phyloP scores from a whole-genome alignment of 2,797 vertebrate genomes.

The Onychomys torridus region DNA sequence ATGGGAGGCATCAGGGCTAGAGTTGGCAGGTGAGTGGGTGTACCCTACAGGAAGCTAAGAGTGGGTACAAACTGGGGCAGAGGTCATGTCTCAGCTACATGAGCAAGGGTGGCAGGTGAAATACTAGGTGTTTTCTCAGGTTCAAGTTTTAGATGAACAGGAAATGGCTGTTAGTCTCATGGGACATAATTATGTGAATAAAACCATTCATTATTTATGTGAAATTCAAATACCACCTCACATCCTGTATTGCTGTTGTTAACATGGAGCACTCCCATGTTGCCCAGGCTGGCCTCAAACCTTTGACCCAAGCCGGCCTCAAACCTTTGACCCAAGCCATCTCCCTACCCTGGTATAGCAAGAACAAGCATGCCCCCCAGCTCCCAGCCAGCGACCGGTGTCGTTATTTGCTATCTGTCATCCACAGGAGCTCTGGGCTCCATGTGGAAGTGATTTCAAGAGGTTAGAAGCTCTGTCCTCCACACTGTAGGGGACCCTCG shows the following conservation, averaged over 20 bases:
- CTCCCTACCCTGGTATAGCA: neutral
- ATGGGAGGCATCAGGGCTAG: slow-evolving; percentile 50
- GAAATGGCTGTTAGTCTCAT: neutral
- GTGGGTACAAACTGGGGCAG: neutral
- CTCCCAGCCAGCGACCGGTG: neutral
- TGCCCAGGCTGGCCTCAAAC: neutral
- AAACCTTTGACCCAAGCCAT: neutral
- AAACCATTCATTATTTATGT: neutral
- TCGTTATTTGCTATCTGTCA: neutral
- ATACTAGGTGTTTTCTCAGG: neutral
- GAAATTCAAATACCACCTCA: neutral
- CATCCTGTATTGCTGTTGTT: neutral
- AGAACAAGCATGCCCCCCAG: too few relatives aligned
- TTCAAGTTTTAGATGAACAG: neutral
- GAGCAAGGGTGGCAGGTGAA: neutral
- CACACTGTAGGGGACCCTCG: neutral
- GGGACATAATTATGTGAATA: neutral
- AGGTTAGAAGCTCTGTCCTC: neutral
- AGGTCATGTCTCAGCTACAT: neutral
- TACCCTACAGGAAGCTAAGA: neutral
- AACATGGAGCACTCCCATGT: neutral
- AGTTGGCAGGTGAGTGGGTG: neutral
- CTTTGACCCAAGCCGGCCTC: neutral
- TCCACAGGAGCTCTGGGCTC: neutral
- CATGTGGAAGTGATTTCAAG: neutral